These are phyloP conservation scores for Macrosoma leucophasiata DNA, from an alignment of 2,888 invertebrate genomes.

Conservation along the genomic window DNA sequence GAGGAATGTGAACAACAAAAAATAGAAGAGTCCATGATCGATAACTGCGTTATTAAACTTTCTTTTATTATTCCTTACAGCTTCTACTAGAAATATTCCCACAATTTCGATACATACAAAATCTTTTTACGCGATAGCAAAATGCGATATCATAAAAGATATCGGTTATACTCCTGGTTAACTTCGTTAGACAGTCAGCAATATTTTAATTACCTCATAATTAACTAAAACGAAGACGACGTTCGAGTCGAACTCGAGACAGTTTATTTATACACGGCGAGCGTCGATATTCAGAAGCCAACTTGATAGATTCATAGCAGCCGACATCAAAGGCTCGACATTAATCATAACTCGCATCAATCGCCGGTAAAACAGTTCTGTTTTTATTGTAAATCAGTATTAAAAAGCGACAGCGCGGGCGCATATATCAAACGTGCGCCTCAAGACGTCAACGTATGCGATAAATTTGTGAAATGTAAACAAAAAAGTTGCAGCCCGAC, in stretches of 20 bases:
- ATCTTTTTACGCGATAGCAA: too few relatives aligned
- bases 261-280: slow-evolving; percentile 65
- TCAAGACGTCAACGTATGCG: slow-evolving; percentile 66
- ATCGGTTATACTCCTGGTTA: too few relatives aligned
- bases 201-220: slow-evolving; percentile 66
- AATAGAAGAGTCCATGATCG: too few relatives aligned
- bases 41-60: too few relatives aligned
- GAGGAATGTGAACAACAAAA: too few relatives aligned
- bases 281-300: slow-evolving; percentile 72
- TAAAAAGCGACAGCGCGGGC: slow-evolving; percentile 71
- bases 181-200: slow-evolving; percentile 32
- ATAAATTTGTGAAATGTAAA: slow-evolving; percentile 70
- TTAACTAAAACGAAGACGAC: slow-evolving; percentile 65
- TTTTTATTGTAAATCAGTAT: slow-evolving; percentile 76
- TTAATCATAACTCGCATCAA: slow-evolving; percentile 76
- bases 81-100: too few relatives aligned
- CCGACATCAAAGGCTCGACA: slow-evolving; percentile 69
- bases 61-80: too few relatives aligned
- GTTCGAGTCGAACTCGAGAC: slow-evolving; percentile 50
- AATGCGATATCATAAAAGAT: too few relatives aligned
- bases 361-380: slow-evolving; percentile 68
- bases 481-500: slow-evolving; percentile 54
- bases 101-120: too few relatives aligned
- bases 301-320: slow-evolving; percentile 74
- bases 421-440: slow-evolving; percentile 68